Evolutionary conservation across 2,888 invertebrate species (phyloP).

Genomic region (Phyto melanocephala): DNA sequence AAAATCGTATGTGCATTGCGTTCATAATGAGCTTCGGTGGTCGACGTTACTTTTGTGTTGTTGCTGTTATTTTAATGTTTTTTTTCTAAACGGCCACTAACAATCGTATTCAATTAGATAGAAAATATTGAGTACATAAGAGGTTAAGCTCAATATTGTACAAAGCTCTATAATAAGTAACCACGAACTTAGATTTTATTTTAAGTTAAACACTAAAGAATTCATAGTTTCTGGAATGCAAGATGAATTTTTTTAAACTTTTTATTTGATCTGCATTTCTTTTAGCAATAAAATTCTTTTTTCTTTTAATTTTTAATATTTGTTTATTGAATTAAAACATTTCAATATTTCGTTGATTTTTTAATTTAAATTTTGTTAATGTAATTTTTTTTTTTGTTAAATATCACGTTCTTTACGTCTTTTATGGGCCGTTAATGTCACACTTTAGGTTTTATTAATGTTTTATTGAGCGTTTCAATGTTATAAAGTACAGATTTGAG

Average conservation of each 20-base stretch:
- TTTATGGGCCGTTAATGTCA: slow-evolving; percentile 57
- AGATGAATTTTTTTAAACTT: neutral
- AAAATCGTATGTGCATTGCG: slow-evolving; percentile 74
- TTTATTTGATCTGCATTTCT: neutral
- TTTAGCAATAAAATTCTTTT: too few species aligned
- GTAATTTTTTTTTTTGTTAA: slow-evolving; percentile 4
- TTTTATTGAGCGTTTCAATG: slow-evolving; percentile 43
- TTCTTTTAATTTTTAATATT: neutral
- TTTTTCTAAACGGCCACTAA: neutral
- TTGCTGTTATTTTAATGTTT: neutral
- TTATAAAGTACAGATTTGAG: neutral
- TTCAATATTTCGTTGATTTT: neutral
- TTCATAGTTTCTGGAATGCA: neutral
- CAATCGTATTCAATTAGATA: slow-evolving; percentile 18
- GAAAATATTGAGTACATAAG: slow-evolving; percentile 13
- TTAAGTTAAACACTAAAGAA: too few species aligned
- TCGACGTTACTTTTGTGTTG: too few species aligned
- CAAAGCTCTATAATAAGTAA: slow-evolving; percentile 3
- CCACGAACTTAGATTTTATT: too few species aligned
- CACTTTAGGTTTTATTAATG: slow-evolving; percentile 55
- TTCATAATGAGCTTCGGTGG: slow-evolving; percentile 72
- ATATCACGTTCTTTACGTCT: slow-evolving; percentile 52
- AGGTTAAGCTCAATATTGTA: slow-evolving; percentile 1
- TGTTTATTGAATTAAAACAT: neutral
- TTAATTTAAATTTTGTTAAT: neutral